Evolutionary conservation across 2,888 invertebrate species (phyloP).

Genomic region (Saturnia pavonia): DNA sequence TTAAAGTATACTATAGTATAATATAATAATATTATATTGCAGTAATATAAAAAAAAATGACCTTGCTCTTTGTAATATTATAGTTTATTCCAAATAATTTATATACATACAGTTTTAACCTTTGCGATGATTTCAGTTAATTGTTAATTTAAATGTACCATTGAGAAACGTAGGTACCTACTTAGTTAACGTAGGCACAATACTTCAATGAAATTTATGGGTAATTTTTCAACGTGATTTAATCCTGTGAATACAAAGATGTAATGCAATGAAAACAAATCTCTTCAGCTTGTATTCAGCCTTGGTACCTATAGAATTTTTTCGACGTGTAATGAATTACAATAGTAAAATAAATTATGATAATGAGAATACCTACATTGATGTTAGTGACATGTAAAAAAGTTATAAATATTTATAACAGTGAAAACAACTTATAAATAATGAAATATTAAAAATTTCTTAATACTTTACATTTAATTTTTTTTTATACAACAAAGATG

Average conservation of each 20-base stretch:
- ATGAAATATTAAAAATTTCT: neutral
- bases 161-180: neutral
- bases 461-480: neutral
- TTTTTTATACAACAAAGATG: too few relatives aligned
- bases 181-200: too few relatives aligned
- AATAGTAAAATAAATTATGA: conserved; percentile 3
- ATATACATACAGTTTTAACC: too few relatives aligned
- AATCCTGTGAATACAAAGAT: neutral
- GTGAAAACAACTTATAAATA: neutral
- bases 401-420: conserved; percentile 3
- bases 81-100: neutral
- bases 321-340: neutral
- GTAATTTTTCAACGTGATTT: neutral
- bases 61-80: neutral
- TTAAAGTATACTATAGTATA: too few relatives aligned
- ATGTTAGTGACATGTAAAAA: neutral
- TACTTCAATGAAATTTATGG: neutral
- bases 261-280: neutral
- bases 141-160: too few relatives aligned
- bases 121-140: too few relatives aligned
- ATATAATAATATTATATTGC: too few relatives aligned
- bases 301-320: neutral
- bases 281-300: neutral
- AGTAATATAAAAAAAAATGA: too few relatives aligned
- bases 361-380: neutral